These are phyloP conservation scores for Doryteuthis pealeii DNA, from an alignment of 1,140 invertebrate species.

Conservation along the genomic window DNA sequence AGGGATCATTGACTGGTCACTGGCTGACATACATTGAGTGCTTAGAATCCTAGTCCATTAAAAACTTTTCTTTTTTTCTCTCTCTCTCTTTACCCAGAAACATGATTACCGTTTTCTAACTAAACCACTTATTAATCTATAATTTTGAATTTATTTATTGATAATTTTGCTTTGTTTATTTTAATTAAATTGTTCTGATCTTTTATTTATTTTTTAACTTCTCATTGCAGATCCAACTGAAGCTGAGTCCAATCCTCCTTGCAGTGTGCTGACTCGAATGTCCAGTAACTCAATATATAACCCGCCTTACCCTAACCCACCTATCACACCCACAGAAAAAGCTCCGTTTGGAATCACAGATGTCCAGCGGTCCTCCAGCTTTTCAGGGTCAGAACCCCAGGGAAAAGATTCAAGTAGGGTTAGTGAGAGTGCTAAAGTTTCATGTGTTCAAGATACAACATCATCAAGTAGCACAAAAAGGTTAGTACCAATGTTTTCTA, in stretches of 20 bases:
- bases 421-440: constrained; percentile 15
- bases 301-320: constrained; percentile 36
- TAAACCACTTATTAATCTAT: no score
- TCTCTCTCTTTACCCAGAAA: no score
- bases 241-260: constrained; percentile 31
- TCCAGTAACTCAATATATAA: constrained; percentile 28
- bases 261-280: constrained; percentile 25
- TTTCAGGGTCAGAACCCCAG: constrained; percentile 21
- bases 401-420: constrained; percentile 13
- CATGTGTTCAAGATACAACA: background rate
- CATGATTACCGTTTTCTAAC: no score
- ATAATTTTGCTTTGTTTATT: background rate
- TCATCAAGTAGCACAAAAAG: background rate
- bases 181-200: constrained; percentile 2
- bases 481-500: no score
- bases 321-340: constrained; percentile 37
- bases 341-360: constrained; percentile 17
- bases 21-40: no score
- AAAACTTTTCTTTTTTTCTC: no score
- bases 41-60: no score
- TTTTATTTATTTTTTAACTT: constrained; percentile 16
- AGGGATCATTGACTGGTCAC: no score
- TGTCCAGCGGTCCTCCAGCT: constrained; percentile 46
- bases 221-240: constrained; percentile 50
- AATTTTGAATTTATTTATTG: no score